phyloP scores from a whole-genome alignment of 2,888 invertebrate species.

The Tiphia femorata region DNA sequence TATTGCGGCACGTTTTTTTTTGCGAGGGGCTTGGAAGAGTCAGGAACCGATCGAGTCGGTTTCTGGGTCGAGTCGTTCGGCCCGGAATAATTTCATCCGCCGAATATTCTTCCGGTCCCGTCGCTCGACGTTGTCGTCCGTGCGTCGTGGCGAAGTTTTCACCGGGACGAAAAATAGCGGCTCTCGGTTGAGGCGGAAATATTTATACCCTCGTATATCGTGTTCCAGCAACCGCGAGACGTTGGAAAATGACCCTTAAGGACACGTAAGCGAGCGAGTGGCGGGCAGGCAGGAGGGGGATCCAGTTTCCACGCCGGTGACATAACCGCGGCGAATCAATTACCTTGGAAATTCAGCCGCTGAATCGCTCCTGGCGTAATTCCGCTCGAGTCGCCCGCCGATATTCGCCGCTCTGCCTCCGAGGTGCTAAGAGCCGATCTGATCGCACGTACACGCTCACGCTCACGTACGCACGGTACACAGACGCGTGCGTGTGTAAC shows the following conservation, averaged over 20 bases:
- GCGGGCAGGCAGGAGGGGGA: background rate
- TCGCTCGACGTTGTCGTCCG: too few species aligned
- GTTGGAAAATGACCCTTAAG: background rate
- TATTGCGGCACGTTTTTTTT: too few species aligned
- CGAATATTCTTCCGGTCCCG: too few species aligned
- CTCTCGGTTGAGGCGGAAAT: too few species aligned
- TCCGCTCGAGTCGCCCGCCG: constrained; percentile 37
- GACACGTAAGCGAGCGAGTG: too few species aligned
- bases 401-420: constrained; percentile 36
- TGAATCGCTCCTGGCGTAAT: constrained; percentile 43
- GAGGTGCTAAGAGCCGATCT: constrained; percentile 37
- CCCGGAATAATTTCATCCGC: too few species aligned
- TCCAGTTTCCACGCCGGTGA: constrained; percentile 32
- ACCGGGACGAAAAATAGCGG: too few species aligned
- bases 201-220: too few species aligned
- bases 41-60: too few species aligned
- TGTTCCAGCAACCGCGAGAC: background rate
- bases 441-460: background rate
- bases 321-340: constrained; percentile 44
- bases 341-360: constrained; percentile 29
- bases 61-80: too few species aligned
- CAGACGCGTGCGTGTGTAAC: background rate
- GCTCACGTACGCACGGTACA: background rate
- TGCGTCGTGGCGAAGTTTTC: too few species aligned
- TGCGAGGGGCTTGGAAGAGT: too few species aligned